Evolutionary conservation across 2,113 vertebrate species (phyloP), one percentile per base, ranked within the genome.

Genomic region (Indicator indicator): DNA sequence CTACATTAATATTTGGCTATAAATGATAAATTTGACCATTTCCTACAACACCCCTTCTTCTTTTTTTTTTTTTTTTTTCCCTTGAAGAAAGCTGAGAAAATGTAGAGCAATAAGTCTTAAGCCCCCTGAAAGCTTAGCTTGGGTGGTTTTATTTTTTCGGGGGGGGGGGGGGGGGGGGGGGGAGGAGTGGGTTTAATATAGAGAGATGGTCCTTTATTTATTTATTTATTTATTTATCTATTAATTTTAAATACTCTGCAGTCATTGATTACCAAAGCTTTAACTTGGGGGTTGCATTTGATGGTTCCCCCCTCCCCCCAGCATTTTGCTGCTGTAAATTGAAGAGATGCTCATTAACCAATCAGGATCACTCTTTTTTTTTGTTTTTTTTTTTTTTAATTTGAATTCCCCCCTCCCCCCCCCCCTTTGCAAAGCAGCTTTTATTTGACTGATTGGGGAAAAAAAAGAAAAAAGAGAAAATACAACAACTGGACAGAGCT

Each of bases 11-110:
- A 98, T 98, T 98, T 98, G 86, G 97, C 98, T 97, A 97, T 98
- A 98, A 98, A 98, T 98, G 98, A 98, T 98, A 98, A 97, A 98
- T 98, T 98, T 98, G 97, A 98, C 96, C 97, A 98, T 98, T 98
- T 98, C 97, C 97, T 95, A 97, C 97, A 97, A 97, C 97, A 98
- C 96, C 97, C 97, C 97, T 98, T 98, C 98, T 98, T 98, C 97
- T 46, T 46, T 46, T 46, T 46, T 46, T 46, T 46, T 44, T 44
- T 44, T 44, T 15, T 44, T 36, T 36, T 36, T 36, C 36, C 42
- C 96, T 97, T 98, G 97, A 97, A 98, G 97, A 98, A 98, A 98
- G 95, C 98, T 98, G 96, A 96, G 97, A 97, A 98, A 98, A 98
- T 97, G 97, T 68, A 36, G 32, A 97, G 98, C 97, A 97, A 97